Base-by-base conservation (phyloP, 2,113 vertebrate species). In the Prionailurus viverrinus region DNA sequence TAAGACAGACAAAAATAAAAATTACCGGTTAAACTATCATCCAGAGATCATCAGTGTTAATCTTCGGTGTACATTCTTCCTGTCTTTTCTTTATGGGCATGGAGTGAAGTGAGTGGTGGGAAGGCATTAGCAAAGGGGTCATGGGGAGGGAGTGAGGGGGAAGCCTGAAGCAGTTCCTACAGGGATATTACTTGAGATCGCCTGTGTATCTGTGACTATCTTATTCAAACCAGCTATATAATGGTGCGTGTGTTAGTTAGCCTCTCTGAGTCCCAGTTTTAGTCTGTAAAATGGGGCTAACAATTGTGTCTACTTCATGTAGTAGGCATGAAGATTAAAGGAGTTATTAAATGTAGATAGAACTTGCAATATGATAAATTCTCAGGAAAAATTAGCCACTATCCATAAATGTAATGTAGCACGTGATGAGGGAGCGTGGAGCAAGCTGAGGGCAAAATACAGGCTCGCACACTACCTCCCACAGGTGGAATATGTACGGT, bases 1-100 rank as follows among this genome's bases (percentile, higher is more conserved):
- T 96, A 51, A 82, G 48, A 82, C 51, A 66, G 65, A 94, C 8
- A 82, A 94, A 66, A 48, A 39, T 66, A 87, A 87, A 65, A 76
- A 83, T 41, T 69, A 41, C 11, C 41, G 48, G 36, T 51, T 92
- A 39, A 82, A 55, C 8, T 36, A 73, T 45, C 15, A 71, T 48
- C 29, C 53, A 53, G 48, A 79, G 63, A 71, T 63, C 23, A 73
- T n/a, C 12, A 45, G 27, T n/a, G 53, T 80, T 71, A 15, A 61
- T 79, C 33, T 73, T 73, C 65, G n/a, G 15, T 10, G 0, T 89
- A 19, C 51, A 85, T 33, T 45, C 13, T 65, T 81, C 81, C 48
- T 76, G 16, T 29, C 21, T 85, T 84, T 94, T 80, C 88, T 65
- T 96, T 85, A 61, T 53, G 19, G n/a, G 45, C 21, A 95, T 51